Evolutionary conservation across 2,888 invertebrate species (phyloP), one percentile per base, ranked within the genome.

Genomic region (Pimpla rufipes): DNA sequence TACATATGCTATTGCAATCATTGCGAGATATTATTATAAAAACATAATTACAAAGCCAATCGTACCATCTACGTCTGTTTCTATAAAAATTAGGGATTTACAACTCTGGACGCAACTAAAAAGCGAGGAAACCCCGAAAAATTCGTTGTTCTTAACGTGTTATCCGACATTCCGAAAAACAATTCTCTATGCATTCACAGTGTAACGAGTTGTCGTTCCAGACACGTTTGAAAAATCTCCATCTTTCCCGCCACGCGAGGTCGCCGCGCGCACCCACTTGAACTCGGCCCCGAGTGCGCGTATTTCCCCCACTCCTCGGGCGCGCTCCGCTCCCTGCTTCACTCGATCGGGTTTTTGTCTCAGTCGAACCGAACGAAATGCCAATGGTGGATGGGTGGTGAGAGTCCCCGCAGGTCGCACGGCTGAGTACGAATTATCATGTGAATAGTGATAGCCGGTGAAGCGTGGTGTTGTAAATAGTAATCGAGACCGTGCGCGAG

Each of bases 311-410:
- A 73, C 73, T 59, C 52, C 52, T 23, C 16, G n/a, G 23, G 2
- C n/a, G 8, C 45, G 11, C 13, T 5, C 29, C 47, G 8, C 11
- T 40, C 64, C 71, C 68, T 67, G 79, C 82, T 87, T 85, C 84
- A 81, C 67, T 80, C 79, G 59, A 82, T 86, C 85, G 82, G 73
- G 81, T 86, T 85, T 85, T 86, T 85, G 79, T 85, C 85, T 85
- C 83, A 83, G 83, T 83, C 83, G 83, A 82, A 79, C 82, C 85
- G 83, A 68, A 82, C 76, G 81, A 83, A 79, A 85, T 81, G 84
- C 84, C 85, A 85, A 86, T 87, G 85, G 85, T 86, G 85, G 85
- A 85, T 76, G 81, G 84, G 80, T 82, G 83, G 85, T 85, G 86
- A 87, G 87, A 29, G 29, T 29, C 29, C 29, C 85, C 85, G 79